Conservation (phyloP, 2,888 invertebrate genomes). For the Ormyrus pomaceus region DNA sequence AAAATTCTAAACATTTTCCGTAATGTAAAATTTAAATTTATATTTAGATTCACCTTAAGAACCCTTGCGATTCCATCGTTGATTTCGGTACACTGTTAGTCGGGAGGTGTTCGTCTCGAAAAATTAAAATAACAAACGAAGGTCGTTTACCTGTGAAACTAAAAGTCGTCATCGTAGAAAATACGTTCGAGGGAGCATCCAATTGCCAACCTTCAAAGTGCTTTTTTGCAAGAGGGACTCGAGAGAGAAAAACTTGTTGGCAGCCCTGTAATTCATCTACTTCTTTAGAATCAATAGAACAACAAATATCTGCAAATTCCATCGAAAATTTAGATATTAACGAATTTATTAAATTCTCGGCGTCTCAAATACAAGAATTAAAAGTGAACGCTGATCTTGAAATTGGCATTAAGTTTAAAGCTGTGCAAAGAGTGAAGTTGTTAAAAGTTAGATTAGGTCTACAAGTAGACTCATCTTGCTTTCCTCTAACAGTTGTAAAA, state of each 20-base stretch:
- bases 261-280: not conserved
- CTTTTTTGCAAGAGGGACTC: not conserved
- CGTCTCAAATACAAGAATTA: slow-evolving; percentile 67
- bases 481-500: slow-evolving; percentile 77
- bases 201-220: slow-evolving; percentile 62
- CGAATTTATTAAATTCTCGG: slow-evolving; percentile 67
- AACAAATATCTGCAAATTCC: not conserved
- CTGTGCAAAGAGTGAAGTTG: slow-evolving; percentile 67
- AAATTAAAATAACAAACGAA: slow-evolving; percentile 79
- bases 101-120: slow-evolving; percentile 77
- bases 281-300: not conserved
- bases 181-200: slow-evolving; percentile 68
- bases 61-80: slow-evolving; percentile 72
- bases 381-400: slow-evolving; percentile 69
- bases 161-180: slow-evolving; percentile 75
- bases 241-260: not conserved
- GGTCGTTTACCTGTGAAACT: slow-evolving; percentile 78
- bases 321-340: slow-evolving; percentile 44
- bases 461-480: slow-evolving; percentile 75
- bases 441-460: slow-evolving; percentile 76
- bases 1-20: not conserved
- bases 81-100: slow-evolving; percentile 74
- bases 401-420: slow-evolving; percentile 71
- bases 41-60: slow-evolving; percentile 69
- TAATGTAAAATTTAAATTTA: not conserved